phyloP scores from a whole-genome alignment of 2,888 invertebrate genomes.

The Drosophila crucigera region DNA sequence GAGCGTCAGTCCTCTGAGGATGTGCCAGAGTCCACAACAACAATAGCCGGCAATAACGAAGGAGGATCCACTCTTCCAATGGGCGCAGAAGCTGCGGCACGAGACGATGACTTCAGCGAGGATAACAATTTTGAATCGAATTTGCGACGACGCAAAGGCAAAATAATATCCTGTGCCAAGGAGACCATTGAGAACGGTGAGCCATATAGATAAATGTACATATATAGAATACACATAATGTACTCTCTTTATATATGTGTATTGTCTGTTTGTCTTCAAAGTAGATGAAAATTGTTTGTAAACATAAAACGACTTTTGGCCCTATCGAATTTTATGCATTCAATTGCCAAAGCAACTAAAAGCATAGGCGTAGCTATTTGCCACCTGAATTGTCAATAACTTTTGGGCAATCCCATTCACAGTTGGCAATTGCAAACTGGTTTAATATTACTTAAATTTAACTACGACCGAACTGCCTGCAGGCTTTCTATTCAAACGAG shows the following conservation, averaged over 20 bases:
- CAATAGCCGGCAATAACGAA: slow-evolving; percentile 61
- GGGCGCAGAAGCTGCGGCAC: slow-evolving; percentile 65
- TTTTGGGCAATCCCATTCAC: not conserved
- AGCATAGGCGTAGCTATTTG: not conserved
- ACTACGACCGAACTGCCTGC: not conserved
- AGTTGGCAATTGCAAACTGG: not conserved
- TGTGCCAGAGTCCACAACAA: slow-evolving; percentile 79
- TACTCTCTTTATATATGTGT: not conserved
- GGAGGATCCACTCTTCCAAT: slow-evolving; percentile 41
- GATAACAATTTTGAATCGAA: slow-evolving; percentile 85
- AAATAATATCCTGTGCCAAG: slow-evolving; percentile 86
- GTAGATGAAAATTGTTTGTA: slow-evolving; percentile 20
- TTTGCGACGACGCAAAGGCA: slow-evolving; percentile 85
- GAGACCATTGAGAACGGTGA: slow-evolving; percentile 86
- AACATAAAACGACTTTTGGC: slow-evolving; percentile 18
- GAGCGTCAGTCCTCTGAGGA: slow-evolving; percentile 84
- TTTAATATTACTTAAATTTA: not conserved
- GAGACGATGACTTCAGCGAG: slow-evolving; percentile 81
- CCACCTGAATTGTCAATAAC: slow-evolving; percentile 10
- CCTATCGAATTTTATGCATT: slow-evolving; percentile 20
- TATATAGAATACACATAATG: not conserved
- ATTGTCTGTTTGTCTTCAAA: not conserved
- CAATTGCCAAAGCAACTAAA: slow-evolving; percentile 10
- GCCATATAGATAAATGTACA: slow-evolving; percentile 32
- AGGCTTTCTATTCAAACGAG: not conserved